These are phyloP conservation scores for Metridium senile DNA, from an alignment of 92 coral and sea anemone species.

Conservation along the genomic window DNA sequence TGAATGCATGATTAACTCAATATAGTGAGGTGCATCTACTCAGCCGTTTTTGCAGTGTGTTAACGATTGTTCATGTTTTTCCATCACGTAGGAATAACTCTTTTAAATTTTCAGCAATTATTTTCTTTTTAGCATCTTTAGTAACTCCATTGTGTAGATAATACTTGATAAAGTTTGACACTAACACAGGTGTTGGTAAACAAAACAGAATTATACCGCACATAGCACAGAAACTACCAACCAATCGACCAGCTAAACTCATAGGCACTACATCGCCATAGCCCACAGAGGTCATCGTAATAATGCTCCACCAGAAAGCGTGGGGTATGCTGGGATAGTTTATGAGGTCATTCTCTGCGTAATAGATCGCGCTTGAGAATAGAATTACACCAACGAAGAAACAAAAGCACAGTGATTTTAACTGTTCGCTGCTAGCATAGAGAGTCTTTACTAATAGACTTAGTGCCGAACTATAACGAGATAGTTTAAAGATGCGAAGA, in stretches of 20 bases:
- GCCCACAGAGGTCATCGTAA: constrained; percentile 97
- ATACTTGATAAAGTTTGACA: constrained; percentile 79
- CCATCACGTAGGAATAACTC: constrained; percentile 55
- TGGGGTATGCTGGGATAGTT: constrained; percentile 88
- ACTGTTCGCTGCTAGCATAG: constrained; percentile 77
- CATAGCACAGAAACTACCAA: constrained; percentile 83
- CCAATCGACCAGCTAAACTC: constrained; percentile 73
- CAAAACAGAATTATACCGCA: constrained; percentile 83
- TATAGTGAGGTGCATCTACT: no score
- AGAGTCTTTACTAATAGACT: constrained; percentile 73
- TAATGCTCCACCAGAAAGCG: constrained; percentile 95
- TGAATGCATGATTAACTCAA: no score
- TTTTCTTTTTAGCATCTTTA: constrained; percentile 35
- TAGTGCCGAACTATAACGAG: constrained; percentile 88
- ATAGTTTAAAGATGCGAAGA: constrained; percentile 82
- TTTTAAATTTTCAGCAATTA: constrained; percentile 77
- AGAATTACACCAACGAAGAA: constrained; percentile 63
- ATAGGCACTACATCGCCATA: constrained; percentile 89
- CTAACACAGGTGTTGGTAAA: constrained; percentile 92
- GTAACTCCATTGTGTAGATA: constrained; percentile 55
- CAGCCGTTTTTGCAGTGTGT: no score
- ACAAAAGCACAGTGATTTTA: constrained; percentile 72
- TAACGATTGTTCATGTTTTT: constrained; percentile 10
- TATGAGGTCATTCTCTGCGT: constrained; percentile 67
- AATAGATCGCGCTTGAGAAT: constrained; percentile 91